phyloP scores from a whole-genome alignment of 2,888 invertebrate species.

The Caenorhabditis becei region DNA sequence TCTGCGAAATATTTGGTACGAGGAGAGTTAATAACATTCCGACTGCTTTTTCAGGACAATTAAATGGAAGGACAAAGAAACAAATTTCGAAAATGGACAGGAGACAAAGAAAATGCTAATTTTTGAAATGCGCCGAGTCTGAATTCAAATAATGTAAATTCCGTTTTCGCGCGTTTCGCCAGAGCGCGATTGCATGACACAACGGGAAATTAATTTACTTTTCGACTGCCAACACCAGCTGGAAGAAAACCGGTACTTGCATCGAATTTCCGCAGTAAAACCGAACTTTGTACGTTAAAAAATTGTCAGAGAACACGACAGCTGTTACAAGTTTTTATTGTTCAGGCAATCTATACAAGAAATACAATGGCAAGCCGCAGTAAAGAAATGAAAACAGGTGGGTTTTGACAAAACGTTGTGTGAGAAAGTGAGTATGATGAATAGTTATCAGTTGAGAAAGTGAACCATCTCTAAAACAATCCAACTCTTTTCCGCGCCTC shows the following conservation, averaged over 20 bases:
- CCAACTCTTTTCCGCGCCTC: conserved; percentile 63
- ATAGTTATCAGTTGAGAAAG: background rate
- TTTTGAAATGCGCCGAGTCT: background rate
- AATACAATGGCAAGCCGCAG: conserved; percentile 37
- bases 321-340: conserved; percentile 30
- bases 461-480: conserved; percentile 28
- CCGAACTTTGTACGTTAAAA: background rate
- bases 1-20: too few species aligned
- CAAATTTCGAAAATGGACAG: background rate
- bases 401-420: background rate
- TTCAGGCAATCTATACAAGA: conserved; percentile 53
- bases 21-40: too few species aligned
- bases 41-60: too few species aligned
- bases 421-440: conserved; percentile 9
- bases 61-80: too few species aligned
- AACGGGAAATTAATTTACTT: too few species aligned
- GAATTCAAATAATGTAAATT: conserved; percentile 1
- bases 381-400: background rate
- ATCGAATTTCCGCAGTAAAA: background rate
- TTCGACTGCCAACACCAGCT: too few species aligned
- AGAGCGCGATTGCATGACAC: conserved; percentile 24
- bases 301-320: background rate
- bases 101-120: background rate
- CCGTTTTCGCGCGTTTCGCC: conserved; percentile 38
- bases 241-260: background rate